Base-by-base conservation (phyloP, 2,797 vertebrate genomes). In the Pagetopsis macropterus region DNA sequence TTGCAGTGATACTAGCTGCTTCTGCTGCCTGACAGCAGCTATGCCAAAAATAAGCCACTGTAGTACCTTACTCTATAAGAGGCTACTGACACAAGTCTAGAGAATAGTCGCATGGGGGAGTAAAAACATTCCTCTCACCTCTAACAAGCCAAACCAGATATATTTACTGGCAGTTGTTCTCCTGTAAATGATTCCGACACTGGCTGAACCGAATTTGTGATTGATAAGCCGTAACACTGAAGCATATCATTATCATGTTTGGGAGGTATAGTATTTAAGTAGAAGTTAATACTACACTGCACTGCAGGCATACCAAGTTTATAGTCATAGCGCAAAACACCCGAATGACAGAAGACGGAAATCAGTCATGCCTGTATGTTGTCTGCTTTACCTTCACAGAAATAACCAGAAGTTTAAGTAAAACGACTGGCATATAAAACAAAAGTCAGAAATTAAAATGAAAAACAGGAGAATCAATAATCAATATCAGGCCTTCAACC, bases 41-140 rank as follows among this genome's bases (percentile, higher is more conserved):
- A 64, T 73, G 81, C 76, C 84, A 87, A 88, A 88, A 89, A 84
- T 75, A 91, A 85, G 78, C 60, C 65, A 23, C 51, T 57, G 64
- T 72, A 72, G 70, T 76, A 79, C 60, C 76, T 67, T 78, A 79
- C 57, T 76, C 50, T 82, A 31, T 45, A 65, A 87, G 74, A 70
- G 70, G 69, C 73, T 81, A 75, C 60, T 69, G 73, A 84, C 78
- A 81, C 43, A 82, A 76, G 37, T 70, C 61, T 65, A 58, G 14
- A 81, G 67, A 79, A 80, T 76, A 76, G 44, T 57, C 52, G 72
- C 78, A 67, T 2, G 9, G 33, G 48, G 37, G 62, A 79, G 80
- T 84, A 70, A 80, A 84, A 89, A 72, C 74, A 86, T 77, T 84
- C 70, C 71, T 83, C 56, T 84, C 68, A 72, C 69, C 72, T 74